These are phyloP conservation scores for Phalacrocorax pelagicus DNA, from an alignment of 2,113 vertebrate genomes.

Conservation along the genomic window DNA sequence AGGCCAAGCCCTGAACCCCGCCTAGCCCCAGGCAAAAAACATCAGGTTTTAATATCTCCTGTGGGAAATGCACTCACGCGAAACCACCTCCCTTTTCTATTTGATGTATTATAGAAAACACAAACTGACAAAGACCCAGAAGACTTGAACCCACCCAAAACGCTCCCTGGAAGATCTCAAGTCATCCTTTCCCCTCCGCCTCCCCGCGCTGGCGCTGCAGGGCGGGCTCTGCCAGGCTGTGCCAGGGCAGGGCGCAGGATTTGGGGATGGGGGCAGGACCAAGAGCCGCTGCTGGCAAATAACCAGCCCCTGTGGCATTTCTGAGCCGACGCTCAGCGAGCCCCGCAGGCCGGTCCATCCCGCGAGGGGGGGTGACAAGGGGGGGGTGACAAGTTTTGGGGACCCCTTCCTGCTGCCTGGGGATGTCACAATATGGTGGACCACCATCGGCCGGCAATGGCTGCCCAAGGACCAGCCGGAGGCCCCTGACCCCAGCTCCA, in stretches of 20 bases:
- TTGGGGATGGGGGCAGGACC: not conserved
- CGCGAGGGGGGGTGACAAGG: rapidly evolving
- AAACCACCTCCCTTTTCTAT: not conserved
- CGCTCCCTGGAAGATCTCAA: not conserved
- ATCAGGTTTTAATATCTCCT: not conserved
- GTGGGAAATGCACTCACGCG: not conserved
- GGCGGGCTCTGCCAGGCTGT: not conserved
- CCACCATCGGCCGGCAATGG: rapidly evolving
- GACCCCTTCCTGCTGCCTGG: not conserved
- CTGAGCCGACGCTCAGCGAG: not conserved
- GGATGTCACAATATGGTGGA: rapidly evolving
- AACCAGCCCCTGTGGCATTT: not conserved
- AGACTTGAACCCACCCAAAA: not conserved
- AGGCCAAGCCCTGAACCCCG: not conserved
- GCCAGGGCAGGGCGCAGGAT: not conserved
- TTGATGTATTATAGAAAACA: not conserved
- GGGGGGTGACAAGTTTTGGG: not conserved
- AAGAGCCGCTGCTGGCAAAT: not conserved
- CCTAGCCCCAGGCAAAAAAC: not conserved
- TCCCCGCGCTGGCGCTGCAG: rapidly evolving
- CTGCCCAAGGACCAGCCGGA: rapidly evolving
- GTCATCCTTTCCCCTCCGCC: too few species aligned
- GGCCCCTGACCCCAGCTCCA: not conserved
- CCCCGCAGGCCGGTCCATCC: not conserved
- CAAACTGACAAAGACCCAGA: not conserved